Conservation (phyloP, 1,140 invertebrate species). For the Ectropis grisescens region DNA sequence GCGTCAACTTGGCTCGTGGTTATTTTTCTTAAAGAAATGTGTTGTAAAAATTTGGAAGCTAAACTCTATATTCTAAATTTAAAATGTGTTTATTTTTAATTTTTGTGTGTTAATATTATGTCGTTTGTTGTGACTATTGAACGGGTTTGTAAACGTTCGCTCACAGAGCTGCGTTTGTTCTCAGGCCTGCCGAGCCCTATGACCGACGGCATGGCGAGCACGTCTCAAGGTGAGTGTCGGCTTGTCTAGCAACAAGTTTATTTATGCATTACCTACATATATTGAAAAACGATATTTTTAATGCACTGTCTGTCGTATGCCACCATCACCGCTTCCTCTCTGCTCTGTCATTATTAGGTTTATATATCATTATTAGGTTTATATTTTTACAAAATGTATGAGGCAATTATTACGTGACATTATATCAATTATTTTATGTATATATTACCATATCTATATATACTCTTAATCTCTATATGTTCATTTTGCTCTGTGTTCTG, state of each 20-base stretch:
- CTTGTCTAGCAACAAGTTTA: conserved; percentile 62
- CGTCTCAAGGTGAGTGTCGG: conserved; percentile 86
- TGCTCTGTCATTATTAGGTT: conserved; percentile 71
- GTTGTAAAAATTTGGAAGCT: too few species aligned
- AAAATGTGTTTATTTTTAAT: too few species aligned
- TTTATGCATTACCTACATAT: conserved; percentile 67
- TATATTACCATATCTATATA: conserved; percentile 26
- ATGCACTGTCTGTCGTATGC: conserved; percentile 73
- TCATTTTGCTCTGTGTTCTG: conserved; percentile 67
- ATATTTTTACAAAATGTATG: conserved; percentile 62
- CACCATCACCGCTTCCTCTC: conserved; percentile 73
- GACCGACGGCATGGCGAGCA: conserved; percentile 79
- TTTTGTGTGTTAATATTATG: too few species aligned
- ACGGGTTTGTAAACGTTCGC: too few species aligned
- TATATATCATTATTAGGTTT: conserved; percentile 65
- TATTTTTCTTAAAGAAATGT: too few species aligned
- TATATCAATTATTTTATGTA: conserved; percentile 53
- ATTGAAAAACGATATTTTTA: conserved; percentile 68
- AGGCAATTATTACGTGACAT: conserved; percentile 67
- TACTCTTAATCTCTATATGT: conserved; percentile 65
- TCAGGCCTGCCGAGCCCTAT: conserved; percentile 58
- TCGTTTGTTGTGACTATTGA: too few species aligned
- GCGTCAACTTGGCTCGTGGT: too few species aligned
- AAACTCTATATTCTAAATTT: too few species aligned
- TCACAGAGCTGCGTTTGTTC: conserved; percentile 21